phyloP scores from a whole-genome alignment of 2,888 invertebrate genomes.

The Drosophila nigritarsus region DNA sequence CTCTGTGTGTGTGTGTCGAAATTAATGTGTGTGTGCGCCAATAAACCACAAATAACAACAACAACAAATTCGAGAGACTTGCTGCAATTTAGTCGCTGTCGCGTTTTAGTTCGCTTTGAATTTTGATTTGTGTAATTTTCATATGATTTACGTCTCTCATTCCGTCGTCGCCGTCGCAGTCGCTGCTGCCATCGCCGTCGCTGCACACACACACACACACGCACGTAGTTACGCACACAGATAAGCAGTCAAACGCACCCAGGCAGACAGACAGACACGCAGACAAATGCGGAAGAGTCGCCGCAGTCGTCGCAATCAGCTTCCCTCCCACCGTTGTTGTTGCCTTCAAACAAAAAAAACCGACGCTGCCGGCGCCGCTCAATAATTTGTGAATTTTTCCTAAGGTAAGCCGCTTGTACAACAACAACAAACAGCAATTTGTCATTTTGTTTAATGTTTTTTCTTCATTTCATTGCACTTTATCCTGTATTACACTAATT shows the following conservation, averaged over 20 bases:
- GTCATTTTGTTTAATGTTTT: conserved; percentile 25
- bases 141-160: conserved; percentile 31
- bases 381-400: conserved; percentile 59
- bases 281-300: conserved; percentile 69
- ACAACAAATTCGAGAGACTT: conserved; percentile 57
- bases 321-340: conserved; percentile 36
- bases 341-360: conserved; percentile 33
- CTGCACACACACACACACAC: conserved; percentile 24
- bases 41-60: conserved; percentile 51
- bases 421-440: conserved; percentile 18
- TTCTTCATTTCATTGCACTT: conserved; percentile 42
- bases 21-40: conserved; percentile 48
- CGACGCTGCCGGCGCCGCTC: conserved; percentile 38
- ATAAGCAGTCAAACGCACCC: conserved; percentile 21
- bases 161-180: conserved; percentile 27
- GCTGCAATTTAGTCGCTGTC: conserved; percentile 61
- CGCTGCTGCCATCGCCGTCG: conserved; percentile 26
- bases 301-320: conserved; percentile 39
- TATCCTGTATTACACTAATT: conserved; percentile 33
- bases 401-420: conserved; percentile 55
- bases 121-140: conserved; percentile 54
- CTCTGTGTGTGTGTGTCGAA: conserved; percentile 21
- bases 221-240: conserved; percentile 16
- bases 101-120: conserved; percentile 39
- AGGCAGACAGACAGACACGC: conserved; percentile 4